These are phyloP conservation scores for Orcinus orca DNA, from an alignment of 2,113 vertebrate species.

Conservation along the genomic window DNA sequence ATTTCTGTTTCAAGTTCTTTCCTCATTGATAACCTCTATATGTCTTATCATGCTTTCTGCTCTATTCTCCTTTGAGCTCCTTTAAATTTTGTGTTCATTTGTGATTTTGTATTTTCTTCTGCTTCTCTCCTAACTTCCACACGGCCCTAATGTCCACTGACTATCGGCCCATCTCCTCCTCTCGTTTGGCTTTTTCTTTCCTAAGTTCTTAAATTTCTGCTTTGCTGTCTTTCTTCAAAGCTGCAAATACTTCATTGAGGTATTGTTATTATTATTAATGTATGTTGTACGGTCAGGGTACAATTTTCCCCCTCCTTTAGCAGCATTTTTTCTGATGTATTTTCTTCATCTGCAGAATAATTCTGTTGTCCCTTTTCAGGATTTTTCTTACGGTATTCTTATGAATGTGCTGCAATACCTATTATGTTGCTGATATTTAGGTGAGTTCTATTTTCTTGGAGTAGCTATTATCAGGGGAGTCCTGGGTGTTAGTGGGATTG, in stretches of 20 bases:
- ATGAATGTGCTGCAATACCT: background rate
- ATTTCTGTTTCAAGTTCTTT: background rate
- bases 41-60: background rate
- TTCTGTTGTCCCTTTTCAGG: background rate
- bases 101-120: background rate
- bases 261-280: background rate
- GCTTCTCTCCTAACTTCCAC: background rate
- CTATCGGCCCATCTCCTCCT: background rate
- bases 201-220: background rate
- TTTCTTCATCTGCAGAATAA: background rate
- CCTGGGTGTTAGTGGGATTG: background rate
- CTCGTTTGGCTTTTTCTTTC: background rate
- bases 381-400: background rate
- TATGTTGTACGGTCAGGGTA: background rate
- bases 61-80: background rate
- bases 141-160: background rate
- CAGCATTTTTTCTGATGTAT: background rate
- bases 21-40: background rate
- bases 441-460: background rate
- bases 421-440: background rate
- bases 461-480: background rate
- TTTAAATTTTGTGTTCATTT: background rate
- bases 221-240: background rate
- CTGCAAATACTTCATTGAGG: background rate
- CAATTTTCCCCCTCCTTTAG: background rate